These are phyloP conservation scores for Porites lutea DNA, from an alignment of 64 coral and sea anemone species.

Conservation along the genomic window DNA sequence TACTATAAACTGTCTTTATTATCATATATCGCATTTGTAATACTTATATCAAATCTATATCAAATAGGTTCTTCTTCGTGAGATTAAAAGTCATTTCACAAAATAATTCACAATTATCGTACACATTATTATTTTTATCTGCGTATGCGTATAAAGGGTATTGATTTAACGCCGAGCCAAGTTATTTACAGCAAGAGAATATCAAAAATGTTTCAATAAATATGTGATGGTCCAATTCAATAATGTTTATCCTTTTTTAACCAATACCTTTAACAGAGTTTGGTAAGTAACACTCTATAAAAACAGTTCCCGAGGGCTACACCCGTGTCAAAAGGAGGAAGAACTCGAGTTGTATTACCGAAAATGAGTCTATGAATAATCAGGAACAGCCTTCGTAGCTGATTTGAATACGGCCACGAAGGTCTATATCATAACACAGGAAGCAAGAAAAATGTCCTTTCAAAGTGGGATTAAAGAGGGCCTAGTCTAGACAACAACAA, in stretches of 20 bases:
- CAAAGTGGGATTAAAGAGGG: too few species aligned
- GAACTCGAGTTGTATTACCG: too few species aligned
- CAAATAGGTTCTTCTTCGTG: slow-evolving; percentile 16
- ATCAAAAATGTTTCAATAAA: slow-evolving; percentile 9
- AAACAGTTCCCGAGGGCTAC: too few species aligned
- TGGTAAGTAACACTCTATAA: background rate
- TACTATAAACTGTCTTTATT: slow-evolving; percentile 9
- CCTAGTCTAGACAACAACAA: too few species aligned
- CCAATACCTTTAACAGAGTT: too few species aligned
- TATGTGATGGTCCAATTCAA: background rate
- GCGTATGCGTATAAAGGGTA: background rate
- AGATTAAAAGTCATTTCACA: background rate
- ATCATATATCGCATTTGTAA: slow-evolving; percentile 21
- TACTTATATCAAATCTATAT: slow-evolving; percentile 28
- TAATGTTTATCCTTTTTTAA: background rate
- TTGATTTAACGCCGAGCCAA: background rate
- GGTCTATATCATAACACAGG: too few species aligned
- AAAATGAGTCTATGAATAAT: too few species aligned
- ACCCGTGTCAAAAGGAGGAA: too few species aligned
- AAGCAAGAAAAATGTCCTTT: too few species aligned
- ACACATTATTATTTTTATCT: background rate
- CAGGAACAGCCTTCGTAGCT: too few species aligned
- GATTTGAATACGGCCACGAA: too few species aligned
- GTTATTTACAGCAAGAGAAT: background rate
- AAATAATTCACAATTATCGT: background rate